Base-by-base conservation (phyloP, 2,113 vertebrate species). In the Zapornia atra region DNA sequence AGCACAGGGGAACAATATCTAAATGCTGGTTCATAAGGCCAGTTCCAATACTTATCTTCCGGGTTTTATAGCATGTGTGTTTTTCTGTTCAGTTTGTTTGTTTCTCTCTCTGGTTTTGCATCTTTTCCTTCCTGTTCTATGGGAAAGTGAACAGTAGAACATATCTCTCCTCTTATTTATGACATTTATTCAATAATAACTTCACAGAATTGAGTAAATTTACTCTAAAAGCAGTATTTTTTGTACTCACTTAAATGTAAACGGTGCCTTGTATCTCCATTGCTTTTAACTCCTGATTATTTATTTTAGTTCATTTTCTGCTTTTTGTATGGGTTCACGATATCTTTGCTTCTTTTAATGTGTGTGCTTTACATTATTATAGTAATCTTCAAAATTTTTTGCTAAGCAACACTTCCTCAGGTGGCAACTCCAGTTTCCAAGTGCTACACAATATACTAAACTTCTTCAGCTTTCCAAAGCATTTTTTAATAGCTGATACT, bases 11-110 rank as follows among this genome's bases (percentile, higher is more conserved):
- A 78, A 44, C 12, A 78, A 36, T 31, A 40, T 16, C 25, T 86
- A 71, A 69, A 40, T 64, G 3, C 26, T 68, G 20, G 26, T 19
- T 84, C 22, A 40, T 29, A 57, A 57, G 15, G 9, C 44, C 40
- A 78, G 16, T 15, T 13, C 16, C 36, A 36, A 34, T 17, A 33
- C 1, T 0, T 11, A 34, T 40, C 24, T 46, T 50, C 16, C 36
- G 12, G 6, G 28, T 50, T 82, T 93, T 57, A 57, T 5, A 70
- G 8, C 1, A 10, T 46, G 11, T 0, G 2, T 40, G 0, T 50
- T 93, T 78, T 90, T 51, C n/a, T 90, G 6, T 89, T 77, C 26
- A 8, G 9, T 63, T 88, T 53, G 6, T 68, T 76, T 28, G 11
- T 16, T 61, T 7, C 7, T 5, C 4, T 3, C 24, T 50, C 36